Evolutionary conservation across 2,113 vertebrate species (phyloP).

Genomic region (Anser brachyrhynchus): DNA sequence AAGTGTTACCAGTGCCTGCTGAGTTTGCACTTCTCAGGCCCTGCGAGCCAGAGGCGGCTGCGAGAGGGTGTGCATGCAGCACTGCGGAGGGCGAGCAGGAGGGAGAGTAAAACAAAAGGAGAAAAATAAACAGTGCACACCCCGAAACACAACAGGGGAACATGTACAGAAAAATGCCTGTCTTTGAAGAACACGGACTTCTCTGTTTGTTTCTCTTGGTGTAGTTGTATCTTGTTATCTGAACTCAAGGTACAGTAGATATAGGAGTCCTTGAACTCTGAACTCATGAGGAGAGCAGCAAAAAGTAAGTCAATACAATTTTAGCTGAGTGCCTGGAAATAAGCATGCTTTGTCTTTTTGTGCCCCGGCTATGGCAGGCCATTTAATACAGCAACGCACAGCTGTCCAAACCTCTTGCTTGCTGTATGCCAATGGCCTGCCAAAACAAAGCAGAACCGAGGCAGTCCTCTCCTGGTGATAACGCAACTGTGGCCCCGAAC

Average conservation of each 20-base stretch:
- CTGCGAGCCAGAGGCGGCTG: background rate
- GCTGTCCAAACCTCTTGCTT: conserved; percentile 7
- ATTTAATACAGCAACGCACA: conserved; percentile 13
- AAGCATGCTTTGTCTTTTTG: conserved; percentile 37
- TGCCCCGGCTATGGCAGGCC: conserved; percentile 22
- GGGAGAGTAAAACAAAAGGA: conserved; percentile 39
- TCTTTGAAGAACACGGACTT: conserved; percentile 13
- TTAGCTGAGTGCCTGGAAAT: conserved; percentile 25
- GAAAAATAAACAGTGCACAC: conserved; percentile 49
- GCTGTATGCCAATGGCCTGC: background rate
- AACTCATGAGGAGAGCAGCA: background rate
- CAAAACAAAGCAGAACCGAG: conserved; percentile 39
- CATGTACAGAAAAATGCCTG: background rate
- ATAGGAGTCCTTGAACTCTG: conserved; percentile 32
- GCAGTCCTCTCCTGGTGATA: background rate
- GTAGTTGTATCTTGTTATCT: conserved; percentile 23
- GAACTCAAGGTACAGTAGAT: conserved; percentile 27
- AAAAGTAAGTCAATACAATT: conserved; percentile 30
- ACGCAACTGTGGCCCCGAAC: background rate
- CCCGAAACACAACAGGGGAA: conserved; percentile 52
- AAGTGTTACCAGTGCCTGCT: conserved; percentile 50
- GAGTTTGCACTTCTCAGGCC: conserved; percentile 23
- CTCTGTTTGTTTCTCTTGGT: conserved; percentile 11
- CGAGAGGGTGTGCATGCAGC: background rate
- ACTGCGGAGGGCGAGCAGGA: background rate